Evolutionary conservation across 2,113 vertebrate genomes (phyloP).

Genomic region (Sclerurus mexicanus): DNA sequence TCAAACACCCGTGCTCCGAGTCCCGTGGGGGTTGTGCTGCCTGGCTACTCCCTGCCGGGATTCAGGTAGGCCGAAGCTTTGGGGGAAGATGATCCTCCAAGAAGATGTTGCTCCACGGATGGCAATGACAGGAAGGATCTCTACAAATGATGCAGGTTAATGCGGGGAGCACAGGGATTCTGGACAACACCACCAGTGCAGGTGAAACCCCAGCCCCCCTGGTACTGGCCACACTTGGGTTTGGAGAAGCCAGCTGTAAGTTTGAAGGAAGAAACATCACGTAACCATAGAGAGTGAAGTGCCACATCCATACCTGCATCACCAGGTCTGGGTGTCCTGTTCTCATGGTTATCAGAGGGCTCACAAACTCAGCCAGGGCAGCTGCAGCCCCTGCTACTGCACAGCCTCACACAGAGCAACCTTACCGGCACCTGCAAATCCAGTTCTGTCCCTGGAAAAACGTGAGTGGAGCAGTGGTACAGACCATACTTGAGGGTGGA

Average conservation of each 20-base stretch:
- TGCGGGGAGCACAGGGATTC: not conserved
- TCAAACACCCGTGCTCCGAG: fast-evolving
- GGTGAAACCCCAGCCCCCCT: not conserved
- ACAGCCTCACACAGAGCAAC: fast-evolving
- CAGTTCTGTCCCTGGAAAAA: not conserved
- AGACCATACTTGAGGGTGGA: constrained; percentile 15
- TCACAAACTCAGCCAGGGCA: not conserved
- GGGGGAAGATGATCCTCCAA: not conserved
- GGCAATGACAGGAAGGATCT: not conserved
- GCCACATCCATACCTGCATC: not conserved
- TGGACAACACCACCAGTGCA: not conserved
- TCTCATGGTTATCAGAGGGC: not conserved
- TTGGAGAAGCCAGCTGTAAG: not conserved
- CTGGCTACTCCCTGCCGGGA: not conserved
- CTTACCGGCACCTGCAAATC: not conserved
- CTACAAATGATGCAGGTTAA: fast-evolving
- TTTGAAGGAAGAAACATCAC: not conserved
- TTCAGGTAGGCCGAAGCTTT: not conserved
- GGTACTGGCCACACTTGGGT: not conserved
- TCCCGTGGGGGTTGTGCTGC: not conserved
- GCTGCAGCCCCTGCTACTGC: not conserved
- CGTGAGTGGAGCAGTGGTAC: not conserved
- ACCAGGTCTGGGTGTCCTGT: not conserved
- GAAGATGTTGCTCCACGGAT: not conserved
- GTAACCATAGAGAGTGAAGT: not conserved